Conservation (phyloP, 1,140 invertebrate species). For the Drosophila cardini region DNA sequence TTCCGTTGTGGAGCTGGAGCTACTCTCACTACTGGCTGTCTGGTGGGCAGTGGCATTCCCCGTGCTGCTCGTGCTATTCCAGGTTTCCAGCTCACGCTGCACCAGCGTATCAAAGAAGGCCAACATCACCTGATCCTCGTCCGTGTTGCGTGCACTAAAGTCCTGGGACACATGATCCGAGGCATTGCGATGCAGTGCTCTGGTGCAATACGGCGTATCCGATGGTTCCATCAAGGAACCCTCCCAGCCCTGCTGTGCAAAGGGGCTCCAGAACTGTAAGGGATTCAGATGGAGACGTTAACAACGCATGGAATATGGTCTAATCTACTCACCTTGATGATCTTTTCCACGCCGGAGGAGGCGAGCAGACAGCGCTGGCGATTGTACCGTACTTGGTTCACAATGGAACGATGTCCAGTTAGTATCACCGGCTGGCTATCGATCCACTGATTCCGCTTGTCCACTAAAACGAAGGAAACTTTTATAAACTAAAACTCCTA, state of each 20-base stretch:
- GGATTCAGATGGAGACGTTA: background rate
- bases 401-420: slow-evolving; percentile 96
- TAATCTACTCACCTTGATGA: slow-evolving; percentile 90
- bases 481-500: too few relatives aligned
- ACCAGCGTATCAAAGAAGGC: slow-evolving; percentile 98
- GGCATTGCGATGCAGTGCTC: slow-evolving; percentile 93
- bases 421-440: slow-evolving; percentile 92
- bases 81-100: slow-evolving; percentile 94
- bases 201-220: slow-evolving; percentile 88
- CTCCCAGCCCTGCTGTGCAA: slow-evolving; percentile 87
- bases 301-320: background rate
- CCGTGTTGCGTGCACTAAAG: slow-evolving; percentile 92
- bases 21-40: slow-evolving; percentile 39
- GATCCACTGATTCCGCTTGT: slow-evolving; percentile 86
- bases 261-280: slow-evolving; percentile 91
- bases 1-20: slow-evolving; percentile 30
- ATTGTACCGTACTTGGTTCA: slow-evolving; percentile 98
- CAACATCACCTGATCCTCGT: slow-evolving; percentile 97
- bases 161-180: slow-evolving; percentile 93
- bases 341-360: slow-evolving; percentile 97
- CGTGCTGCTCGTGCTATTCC: slow-evolving; percentile 81
- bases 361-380: slow-evolving; percentile 92
- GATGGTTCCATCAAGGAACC: slow-evolving; percentile 86
- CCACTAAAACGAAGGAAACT: slow-evolving; percentile 60
- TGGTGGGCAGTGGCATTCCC: slow-evolving; percentile 28